Evolutionary conservation across 1,140 invertebrate genomes (phyloP).

Genomic region (Drosophila pruinosa): DNA sequence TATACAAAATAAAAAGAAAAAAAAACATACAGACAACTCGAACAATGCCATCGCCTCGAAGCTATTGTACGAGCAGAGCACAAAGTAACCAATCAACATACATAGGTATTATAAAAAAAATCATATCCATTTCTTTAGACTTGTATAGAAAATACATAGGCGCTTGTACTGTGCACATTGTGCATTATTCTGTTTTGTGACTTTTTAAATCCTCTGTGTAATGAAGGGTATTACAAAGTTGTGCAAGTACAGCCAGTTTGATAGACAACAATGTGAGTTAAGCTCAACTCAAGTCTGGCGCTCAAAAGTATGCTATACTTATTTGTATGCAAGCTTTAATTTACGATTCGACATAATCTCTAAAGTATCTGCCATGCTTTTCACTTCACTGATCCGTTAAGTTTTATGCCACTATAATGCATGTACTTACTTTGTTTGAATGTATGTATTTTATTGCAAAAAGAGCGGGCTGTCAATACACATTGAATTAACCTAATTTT

Average conservation of each 20-base stretch:
- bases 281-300: not conserved
- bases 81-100: not conserved
- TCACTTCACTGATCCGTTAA: no score
- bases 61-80: conserved; percentile 1
- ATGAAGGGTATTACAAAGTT: conserved; percentile 10
- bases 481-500: no score
- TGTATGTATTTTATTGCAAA: no score
- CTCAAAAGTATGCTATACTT: not conserved
- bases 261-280: not conserved
- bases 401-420: not conserved
- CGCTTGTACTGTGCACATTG: not conserved
- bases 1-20: not conserved
- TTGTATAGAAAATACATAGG: not conserved
- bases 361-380: not conserved
- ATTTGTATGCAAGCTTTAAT: not conserved
- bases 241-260: not conserved
- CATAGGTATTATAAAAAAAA: not conserved
- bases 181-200: not conserved
- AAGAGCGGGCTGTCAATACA: no score
- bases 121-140: not conserved
- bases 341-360: not conserved
- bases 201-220: not conserved
- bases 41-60: conserved; percentile 6
- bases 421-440: no score
- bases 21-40: not conserved